phyloP scores from a whole-genome alignment of 2,888 invertebrate genomes.

The Eudemis profundana region DNA sequence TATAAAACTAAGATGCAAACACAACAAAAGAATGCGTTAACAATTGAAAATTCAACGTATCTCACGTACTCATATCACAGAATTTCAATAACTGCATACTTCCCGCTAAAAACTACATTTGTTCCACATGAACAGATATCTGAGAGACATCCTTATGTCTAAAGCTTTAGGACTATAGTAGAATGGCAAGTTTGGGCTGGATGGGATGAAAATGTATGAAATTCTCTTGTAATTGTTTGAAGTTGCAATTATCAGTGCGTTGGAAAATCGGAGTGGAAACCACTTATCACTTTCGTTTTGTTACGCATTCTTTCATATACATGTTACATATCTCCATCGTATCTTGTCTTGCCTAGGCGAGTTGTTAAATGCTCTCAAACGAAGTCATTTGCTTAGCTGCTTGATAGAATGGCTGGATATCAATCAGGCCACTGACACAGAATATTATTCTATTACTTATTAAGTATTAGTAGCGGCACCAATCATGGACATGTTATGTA shows the following conservation, averaged over 20 bases:
- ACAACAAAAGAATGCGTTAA: not conserved
- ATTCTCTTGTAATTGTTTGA: conserved; percentile 46
- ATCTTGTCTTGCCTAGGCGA: too few relatives aligned
- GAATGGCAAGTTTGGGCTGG: not conserved
- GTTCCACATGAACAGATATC: not conserved
- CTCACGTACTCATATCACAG: not conserved
- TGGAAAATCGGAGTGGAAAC: conserved; percentile 44
- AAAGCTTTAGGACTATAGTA: not conserved
- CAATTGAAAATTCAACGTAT: not conserved
- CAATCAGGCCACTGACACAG: too few relatives aligned
- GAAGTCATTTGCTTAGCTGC: too few relatives aligned
- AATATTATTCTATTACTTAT: too few relatives aligned
- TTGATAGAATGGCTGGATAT: too few relatives aligned
- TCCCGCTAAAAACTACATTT: not conserved
- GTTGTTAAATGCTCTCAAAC: too few relatives aligned
- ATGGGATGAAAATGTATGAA: conserved; percentile 25
- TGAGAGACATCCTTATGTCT: not conserved
- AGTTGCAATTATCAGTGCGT: conserved; percentile 43
- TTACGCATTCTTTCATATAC: not conserved
- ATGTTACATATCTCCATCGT: too few relatives aligned
- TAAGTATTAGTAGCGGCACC: too few relatives aligned
- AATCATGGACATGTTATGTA: too few relatives aligned
- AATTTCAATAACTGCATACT: not conserved
- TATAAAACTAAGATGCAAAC: too few relatives aligned
- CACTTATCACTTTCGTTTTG: conserved; percentile 38